A percentile compares a stretch with the other conserved stretches of the same genome.
phyloP scores from a whole-genome alignment of 2,113 vertebrate genomes.

The Enhydra lutris region DNA sequence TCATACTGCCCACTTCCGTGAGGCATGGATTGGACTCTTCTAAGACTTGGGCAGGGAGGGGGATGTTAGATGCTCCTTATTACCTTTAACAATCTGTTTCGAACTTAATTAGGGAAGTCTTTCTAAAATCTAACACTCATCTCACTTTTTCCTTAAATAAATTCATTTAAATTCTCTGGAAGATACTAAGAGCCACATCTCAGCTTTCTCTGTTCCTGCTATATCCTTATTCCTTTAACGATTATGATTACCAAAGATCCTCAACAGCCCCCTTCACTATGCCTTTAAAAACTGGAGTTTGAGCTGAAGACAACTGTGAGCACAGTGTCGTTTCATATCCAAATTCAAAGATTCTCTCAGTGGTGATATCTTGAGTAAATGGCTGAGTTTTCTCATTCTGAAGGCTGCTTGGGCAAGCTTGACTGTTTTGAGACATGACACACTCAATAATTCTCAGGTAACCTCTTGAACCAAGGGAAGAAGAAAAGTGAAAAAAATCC shows the following conservation, averaged over 20 bases:
- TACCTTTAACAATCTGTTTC: slow-evolving; percentile 4
- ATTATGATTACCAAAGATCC: background rate
- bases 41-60: background rate
- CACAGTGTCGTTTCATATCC: background rate
- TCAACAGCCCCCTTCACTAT: background rate
- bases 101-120: slow-evolving; percentile 15
- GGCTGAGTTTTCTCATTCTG: background rate
- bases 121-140: slow-evolving; percentile 13
- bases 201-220: background rate
- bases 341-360: background rate
- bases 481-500: background rate
- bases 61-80: background rate
- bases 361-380: background rate
- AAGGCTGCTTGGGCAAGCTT: background rate
- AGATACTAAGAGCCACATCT: background rate
- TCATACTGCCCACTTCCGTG: background rate
- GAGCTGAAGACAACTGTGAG: background rate
- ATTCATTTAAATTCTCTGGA: slow-evolving; percentile 37
- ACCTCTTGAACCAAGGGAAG: background rate
- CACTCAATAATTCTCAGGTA: background rate
- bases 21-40: background rate
- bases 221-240: background rate
- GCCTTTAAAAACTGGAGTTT: background rate
- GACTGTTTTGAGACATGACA: background rate
- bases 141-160: slow-evolving; percentile 47